Base-by-base conservation (phyloP, 1,140 invertebrate species). In the Solenopsis fugax region DNA sequence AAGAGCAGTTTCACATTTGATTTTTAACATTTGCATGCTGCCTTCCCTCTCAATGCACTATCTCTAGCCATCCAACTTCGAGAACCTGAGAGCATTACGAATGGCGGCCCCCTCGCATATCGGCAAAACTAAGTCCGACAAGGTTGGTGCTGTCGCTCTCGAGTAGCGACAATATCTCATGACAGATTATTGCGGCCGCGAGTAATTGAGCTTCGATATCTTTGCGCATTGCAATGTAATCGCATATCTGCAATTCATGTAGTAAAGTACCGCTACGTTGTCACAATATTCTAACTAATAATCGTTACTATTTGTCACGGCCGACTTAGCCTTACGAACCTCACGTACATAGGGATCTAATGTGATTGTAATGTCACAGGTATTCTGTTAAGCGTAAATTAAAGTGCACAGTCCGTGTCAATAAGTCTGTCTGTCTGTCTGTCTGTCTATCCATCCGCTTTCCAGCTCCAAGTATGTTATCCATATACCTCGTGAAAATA, bases 71-170 rank as follows among this genome's bases (percentile, higher is more conserved):
- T 93, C 96, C 87, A 98, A 98, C 96, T 96, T 98, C 95, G 96
- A 97, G 93, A 96, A 97, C 92, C 96, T 98, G 95, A 96, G 97
- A 93, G 96, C 96, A 91, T 96, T 98, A 85, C 96, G 97, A 93
- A 97, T 97, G 96, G 97, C 97, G 73, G 97, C 97, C 89, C 97
- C 98, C 34, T 98, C 97, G 91, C 96, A 98, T 96, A 94, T 97
- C 94, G 96, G 96, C 94, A 98, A 97, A 96, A 98, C 97, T 92
- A 98, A 97, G 95, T 98, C 98, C 9, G 97, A 97, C 92, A 98
- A 98, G 98, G 98, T 98, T 96, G 96, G 95, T 95, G 90, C 58
- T 50, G 71, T 41, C 41, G 58, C 73, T 73, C 73, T 72, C 41
- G 24, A 58, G 18, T 73, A 75, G 13, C 45, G 24, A 75, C 45